Conservation (phyloP, 2,113 vertebrate species). For the Anoura caudifer region DNA sequence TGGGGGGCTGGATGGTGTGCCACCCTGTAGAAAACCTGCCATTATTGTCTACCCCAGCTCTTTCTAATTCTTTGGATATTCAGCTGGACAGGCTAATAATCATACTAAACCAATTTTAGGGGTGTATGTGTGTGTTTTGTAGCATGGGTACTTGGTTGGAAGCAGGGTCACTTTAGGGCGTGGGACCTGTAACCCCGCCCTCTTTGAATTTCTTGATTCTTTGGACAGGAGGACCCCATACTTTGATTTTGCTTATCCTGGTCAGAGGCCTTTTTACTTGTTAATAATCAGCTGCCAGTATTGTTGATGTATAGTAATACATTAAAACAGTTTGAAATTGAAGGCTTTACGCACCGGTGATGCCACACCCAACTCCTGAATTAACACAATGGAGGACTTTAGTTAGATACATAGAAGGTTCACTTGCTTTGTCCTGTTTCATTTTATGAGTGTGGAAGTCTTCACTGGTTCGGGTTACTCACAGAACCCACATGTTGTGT, state of each 20-base stretch:
- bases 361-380: conserved; percentile 17
- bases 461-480: background rate
- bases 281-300: background rate
- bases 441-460: background rate
- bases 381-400: background rate
- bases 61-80: background rate
- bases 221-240: background rate
- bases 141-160: background rate
- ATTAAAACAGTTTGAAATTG: background rate
- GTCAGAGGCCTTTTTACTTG: background rate
- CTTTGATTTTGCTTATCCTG: background rate
- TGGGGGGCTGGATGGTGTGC: background rate
- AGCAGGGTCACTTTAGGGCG: background rate
- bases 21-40: conserved; percentile 13
- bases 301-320: background rate
- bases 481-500: background rate
- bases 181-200: background rate
- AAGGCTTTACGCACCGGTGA: background rate
- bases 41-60: background rate
- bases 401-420: background rate
- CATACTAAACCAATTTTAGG: background rate
- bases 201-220: background rate
- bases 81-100: background rate
- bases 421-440: background rate
- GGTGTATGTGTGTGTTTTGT: background rate